phyloP scores from a whole-genome alignment of 2,113 vertebrate genomes.

The Podocnemis expansa region DNA sequence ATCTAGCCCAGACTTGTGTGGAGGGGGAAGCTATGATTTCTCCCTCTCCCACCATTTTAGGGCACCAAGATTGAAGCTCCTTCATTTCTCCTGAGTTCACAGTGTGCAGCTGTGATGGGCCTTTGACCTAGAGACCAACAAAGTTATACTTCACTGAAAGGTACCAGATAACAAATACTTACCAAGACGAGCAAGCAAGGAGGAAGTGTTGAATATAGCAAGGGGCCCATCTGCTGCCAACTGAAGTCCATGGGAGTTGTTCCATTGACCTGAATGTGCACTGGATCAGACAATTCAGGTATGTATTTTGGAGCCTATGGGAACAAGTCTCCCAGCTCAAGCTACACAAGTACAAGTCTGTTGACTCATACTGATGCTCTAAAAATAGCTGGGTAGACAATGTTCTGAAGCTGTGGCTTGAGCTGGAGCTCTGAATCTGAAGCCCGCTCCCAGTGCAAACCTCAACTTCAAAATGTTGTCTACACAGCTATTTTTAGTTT shows the following conservation, averaged over 20 bases:
- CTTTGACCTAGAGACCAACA: background rate
- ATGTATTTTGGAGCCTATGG: background rate
- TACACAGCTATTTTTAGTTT: no score
- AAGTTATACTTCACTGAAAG: background rate
- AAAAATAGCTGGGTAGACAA: background rate
- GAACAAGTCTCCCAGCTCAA: background rate
- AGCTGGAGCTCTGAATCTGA: background rate
- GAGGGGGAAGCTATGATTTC: background rate
- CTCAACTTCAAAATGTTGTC: no score
- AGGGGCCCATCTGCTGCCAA: background rate
- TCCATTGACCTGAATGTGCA: background rate
- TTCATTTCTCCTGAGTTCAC: background rate
- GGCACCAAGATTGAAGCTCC: fast-evolving
- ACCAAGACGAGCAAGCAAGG: background rate
- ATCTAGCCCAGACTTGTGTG: fast-evolving
- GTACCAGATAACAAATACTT: background rate
- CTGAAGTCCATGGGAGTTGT: background rate
- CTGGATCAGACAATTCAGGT: background rate
- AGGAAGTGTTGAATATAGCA: background rate
- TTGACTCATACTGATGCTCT: background rate
- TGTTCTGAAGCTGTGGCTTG: background rate
- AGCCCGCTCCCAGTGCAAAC: no score
- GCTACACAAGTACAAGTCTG: background rate
- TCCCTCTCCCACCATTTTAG: fast-evolving
- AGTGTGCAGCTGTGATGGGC: background rate